Evolutionary conservation across 2,888 invertebrate genomes (phyloP).

Genomic region (Parapristionchus giblindavisi): DNA sequence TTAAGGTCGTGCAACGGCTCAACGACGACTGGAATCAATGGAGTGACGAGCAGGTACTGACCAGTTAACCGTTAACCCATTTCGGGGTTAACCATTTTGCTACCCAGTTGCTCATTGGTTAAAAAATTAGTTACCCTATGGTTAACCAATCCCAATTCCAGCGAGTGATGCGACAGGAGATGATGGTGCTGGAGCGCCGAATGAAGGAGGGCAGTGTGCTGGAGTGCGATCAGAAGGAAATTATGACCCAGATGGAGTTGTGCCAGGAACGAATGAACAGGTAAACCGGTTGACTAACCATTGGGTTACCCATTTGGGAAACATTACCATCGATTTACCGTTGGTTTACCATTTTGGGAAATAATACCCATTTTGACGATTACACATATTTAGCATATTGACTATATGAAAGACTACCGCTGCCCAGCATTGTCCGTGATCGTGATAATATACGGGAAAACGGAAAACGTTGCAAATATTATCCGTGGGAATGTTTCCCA

Average conservation of each 20-base stretch:
- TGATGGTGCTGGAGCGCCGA: slow-evolving; percentile 45
- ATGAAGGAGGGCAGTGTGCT: slow-evolving; percentile 46
- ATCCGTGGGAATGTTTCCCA: not conserved
- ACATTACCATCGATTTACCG: too few species aligned
- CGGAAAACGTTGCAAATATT: not conserved
- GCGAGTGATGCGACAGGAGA: slow-evolving; percentile 14
- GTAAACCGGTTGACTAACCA: slow-evolving; percentile 36
- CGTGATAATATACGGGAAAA: too few species aligned
- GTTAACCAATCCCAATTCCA: not conserved
- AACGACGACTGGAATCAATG: slow-evolving; percentile 9
- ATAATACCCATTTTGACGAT: not conserved
- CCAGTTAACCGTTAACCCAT: not conserved
- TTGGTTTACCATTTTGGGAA: too few species aligned
- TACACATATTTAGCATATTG: not conserved
- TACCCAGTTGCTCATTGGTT: too few species aligned
- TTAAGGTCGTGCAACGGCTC: not conserved
- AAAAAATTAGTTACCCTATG: not conserved
- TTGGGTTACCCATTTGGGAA: too few species aligned
- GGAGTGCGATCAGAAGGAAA: slow-evolving; percentile 46
- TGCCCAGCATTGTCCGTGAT: too few species aligned
- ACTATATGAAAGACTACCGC: too few species aligned
- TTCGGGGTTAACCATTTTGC: too few species aligned
- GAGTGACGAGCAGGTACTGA: slow-evolving; percentile 2
- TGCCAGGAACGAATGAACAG: slow-evolving; percentile 59
- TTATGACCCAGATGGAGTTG: slow-evolving; percentile 53